Base-by-base conservation (phyloP, 1,140 invertebrate genomes). In the Calycopis cecrops region DNA sequence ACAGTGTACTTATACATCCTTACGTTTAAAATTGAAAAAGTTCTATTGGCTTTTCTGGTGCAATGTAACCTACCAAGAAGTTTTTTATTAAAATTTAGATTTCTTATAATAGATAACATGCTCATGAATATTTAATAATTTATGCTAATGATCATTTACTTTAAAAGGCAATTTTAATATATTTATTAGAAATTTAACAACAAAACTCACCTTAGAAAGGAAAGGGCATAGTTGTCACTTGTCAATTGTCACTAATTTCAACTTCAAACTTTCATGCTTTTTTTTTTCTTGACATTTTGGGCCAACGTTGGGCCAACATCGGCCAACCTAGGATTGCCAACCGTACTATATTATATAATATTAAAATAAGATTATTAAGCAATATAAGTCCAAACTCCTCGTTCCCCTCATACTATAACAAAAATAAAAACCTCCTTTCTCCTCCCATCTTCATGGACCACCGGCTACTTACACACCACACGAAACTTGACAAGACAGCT, bases 1-100 rank as follows among this genome's bases (percentile, higher is more conserved):
- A 84, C 73, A 47, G 76, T 57, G 33, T 75, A 80, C 65, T 84
- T 86, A 61, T 84, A 84, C 83, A 86, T 86, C 67, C 65, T 78
- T 49, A 48, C 57, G 33, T 55, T 62, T 51, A 50, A 60, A 62
- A 54, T 60, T 52, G 50, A 35, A 50, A 55, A 48, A 44, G 59
- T 57, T 59, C 56, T 60, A 49, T 48, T 55, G 14, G 57, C 48
- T 63, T 67, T 64, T 44, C 58, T 59, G 48, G 38, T 57, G 64
- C 21, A 60, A 57, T 60, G 18, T 55, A 62, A 56, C 62, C 69
- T 67, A 66, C 62, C 61, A 59, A 65, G 60, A 54, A 33, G 52
- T 65, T 17, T 61, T 9, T 61, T 55, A 55, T 49, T 44, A 55
- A 44, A 42, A 52, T 48, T 56, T 44, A 61, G 34, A 14, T 50